Base-by-base conservation (phyloP, 2,888 invertebrate species). In the Eupithecia inturbata region DNA sequence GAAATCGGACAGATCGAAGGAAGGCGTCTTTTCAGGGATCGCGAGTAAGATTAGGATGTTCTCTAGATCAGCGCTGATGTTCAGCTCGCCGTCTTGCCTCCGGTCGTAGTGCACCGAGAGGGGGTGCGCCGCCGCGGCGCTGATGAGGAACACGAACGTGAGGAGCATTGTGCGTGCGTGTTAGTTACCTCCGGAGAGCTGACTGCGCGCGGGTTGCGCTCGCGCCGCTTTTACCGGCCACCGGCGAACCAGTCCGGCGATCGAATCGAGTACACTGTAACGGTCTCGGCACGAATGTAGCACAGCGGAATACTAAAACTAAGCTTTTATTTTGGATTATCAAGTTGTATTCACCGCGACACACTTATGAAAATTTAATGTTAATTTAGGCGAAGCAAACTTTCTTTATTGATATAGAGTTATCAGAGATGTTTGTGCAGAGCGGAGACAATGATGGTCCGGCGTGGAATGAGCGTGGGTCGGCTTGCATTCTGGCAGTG, bases 41-140 rank as follows among this genome's bases (percentile, higher is more conserved):
- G 96, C 95, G n/a, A 97, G 87, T 36, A 97, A 88, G 69, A 97
- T 90, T 78, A 97, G 92, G 78, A 97, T 95, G 84, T 97, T 97
- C 79, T 97, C 96, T 14, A 97, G 90, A 86, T 97, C 96, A 0
- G 97, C 96, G 69, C 96, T 95, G 16, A 97, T 95, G 88, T 98
- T 97, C 77, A 95, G 87, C 3, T 96, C 95, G n/a, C 97, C 97
- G 73, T 97, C 96, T 87, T 97, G 97, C 0, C 97, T 95, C 85
- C 97, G 97, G 87, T 97, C 96, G 91, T 96, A 96, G 57, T 84
- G 87, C 66, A 86, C 84, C 62, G 94, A 91, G 16, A 89, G 87
- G 16, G 76, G 76, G 19, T 70, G 33, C 79, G 90, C 87, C 79
- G 87, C 87, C 77, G 85, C 88, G 75, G 83, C 82, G 71, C 86